A percentile compares a stretch with the other conserved stretches of the same genome.
phyloP scores from a whole-genome alignment of 2,888 invertebrate genomes.

The Acronicta leporina region DNA sequence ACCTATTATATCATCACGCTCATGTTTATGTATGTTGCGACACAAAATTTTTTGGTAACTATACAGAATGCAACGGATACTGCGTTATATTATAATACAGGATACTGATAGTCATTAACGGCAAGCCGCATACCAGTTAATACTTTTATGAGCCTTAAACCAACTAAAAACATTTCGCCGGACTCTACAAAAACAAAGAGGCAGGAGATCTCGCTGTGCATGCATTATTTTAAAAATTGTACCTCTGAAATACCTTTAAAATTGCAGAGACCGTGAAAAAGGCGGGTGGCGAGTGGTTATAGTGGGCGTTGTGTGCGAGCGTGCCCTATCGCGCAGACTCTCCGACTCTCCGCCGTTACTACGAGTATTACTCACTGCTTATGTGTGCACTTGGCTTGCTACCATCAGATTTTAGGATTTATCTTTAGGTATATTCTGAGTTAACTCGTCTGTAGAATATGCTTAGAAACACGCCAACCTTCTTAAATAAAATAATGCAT shows the following conservation, averaged over 20 bases:
- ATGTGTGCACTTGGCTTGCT: constrained; percentile 43
- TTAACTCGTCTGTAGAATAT: constrained; percentile 5
- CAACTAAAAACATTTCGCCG: constrained; percentile 38
- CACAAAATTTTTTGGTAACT: no score
- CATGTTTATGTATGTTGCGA: no score
- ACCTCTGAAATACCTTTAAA: constrained; percentile 61
- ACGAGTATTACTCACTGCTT: constrained; percentile 59
- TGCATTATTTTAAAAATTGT: constrained; percentile 56
- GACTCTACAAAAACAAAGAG: constrained; percentile 42
- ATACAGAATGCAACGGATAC: constrained; percentile 1
- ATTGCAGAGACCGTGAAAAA: constrained; percentile 63
- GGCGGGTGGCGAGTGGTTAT: constrained; percentile 42
- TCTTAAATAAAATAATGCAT: not conserved
- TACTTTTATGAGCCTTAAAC: constrained; percentile 29
- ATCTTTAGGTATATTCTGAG: constrained; percentile 34
- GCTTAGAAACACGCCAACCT: not conserved
- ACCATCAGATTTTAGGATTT: constrained; percentile 45
- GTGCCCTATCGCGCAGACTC: constrained; percentile 68
- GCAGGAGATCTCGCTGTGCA: constrained; percentile 38
- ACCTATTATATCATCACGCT: no score
- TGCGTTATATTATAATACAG: not conserved
- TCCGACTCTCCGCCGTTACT: constrained; percentile 57
- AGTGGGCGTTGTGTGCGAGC: constrained; percentile 55
- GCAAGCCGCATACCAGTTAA: not conserved
- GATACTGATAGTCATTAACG: not conserved